Percentiles rank a stretch among this genome's conserved stretches.
Conservation (phyloP, 2,888 invertebrate species). For the Acanthacorydalis orientalis region DNA sequence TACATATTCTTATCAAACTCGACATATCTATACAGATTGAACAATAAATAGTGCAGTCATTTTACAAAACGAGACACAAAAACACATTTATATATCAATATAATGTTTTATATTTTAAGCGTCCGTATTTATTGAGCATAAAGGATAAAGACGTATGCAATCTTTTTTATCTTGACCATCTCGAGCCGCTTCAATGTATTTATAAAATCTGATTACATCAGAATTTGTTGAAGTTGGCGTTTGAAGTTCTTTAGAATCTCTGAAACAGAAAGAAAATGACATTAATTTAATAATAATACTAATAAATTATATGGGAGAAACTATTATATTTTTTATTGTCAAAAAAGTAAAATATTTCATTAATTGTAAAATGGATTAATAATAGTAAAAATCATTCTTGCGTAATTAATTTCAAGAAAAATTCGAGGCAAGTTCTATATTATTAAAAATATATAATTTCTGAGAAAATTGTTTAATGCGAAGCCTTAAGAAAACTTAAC, state of each 20-base stretch:
- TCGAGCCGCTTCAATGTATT: constrained; percentile 64
- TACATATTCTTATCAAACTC: too few relatives aligned
- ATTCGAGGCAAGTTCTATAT: too few relatives aligned
- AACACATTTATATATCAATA: too few relatives aligned
- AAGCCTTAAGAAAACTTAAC: too few relatives aligned
- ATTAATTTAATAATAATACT: background rate
- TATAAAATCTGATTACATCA: constrained; percentile 57
- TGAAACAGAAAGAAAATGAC: constrained; percentile 29
- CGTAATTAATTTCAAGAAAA: too few relatives aligned
- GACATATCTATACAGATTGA: too few relatives aligned
- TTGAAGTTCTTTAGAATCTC: constrained; percentile 57
- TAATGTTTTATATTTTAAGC: background rate
- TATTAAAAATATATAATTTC: background rate
- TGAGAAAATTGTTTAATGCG: background rate
- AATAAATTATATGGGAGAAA: background rate
- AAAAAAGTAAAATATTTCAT: background rate
- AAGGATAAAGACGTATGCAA: constrained; percentile 47
- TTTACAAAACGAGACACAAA: too few relatives aligned
- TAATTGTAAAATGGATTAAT: background rate
- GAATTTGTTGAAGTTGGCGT: constrained; percentile 48
- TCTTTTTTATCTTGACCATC: constrained; percentile 70
- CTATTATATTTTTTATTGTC: background rate
- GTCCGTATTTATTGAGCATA: constrained; percentile 54
- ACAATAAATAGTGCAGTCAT: too few relatives aligned
- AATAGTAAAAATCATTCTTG: too few relatives aligned